A percentile compares a stretch with the other conserved stretches of the same genome.
Evolutionary conservation across 2,113 vertebrate species (phyloP).

Genomic region (Brienomyrus longianalis): DNA sequence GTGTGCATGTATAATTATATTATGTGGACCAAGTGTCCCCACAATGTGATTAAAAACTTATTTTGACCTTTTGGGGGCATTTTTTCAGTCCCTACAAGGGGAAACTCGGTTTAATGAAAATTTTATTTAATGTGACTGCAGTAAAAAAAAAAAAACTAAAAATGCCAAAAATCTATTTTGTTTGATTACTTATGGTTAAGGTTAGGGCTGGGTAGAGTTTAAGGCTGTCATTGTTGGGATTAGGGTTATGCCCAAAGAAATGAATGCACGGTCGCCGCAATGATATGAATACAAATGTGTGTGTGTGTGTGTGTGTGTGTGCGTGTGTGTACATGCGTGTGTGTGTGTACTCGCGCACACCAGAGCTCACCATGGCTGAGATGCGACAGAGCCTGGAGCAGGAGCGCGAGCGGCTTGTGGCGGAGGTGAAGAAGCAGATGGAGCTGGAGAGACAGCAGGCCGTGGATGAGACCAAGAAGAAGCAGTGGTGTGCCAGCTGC

Average conservation of each 20-base stretch:
- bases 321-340: no score
- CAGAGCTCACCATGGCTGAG: constrained; percentile 95
- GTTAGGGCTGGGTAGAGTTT: background rate
- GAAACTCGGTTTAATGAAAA: background rate
- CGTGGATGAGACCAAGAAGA: constrained; percentile 95
- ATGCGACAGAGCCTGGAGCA: constrained; percentile 97
- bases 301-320: no score
- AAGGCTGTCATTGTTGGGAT: background rate
- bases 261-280: constrained; percentile 65
- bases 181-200: background rate
- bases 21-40: constrained; percentile 36
- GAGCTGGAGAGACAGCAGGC: constrained; percentile 90
- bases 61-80: no score
- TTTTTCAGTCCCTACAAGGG: no score
- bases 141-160: background rate
- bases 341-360: no score
- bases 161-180: background rate
- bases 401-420: constrained; percentile 82
- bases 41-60: background rate
- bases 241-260: background rate
- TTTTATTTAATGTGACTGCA: background rate
- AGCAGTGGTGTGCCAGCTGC: constrained; percentile 96
- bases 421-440: constrained; percentile 89
- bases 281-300: background rate
- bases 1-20: background rate